phyloP scores from a whole-genome alignment of 2,113 vertebrate genomes.

The Illadopsis cleaveri region DNA sequence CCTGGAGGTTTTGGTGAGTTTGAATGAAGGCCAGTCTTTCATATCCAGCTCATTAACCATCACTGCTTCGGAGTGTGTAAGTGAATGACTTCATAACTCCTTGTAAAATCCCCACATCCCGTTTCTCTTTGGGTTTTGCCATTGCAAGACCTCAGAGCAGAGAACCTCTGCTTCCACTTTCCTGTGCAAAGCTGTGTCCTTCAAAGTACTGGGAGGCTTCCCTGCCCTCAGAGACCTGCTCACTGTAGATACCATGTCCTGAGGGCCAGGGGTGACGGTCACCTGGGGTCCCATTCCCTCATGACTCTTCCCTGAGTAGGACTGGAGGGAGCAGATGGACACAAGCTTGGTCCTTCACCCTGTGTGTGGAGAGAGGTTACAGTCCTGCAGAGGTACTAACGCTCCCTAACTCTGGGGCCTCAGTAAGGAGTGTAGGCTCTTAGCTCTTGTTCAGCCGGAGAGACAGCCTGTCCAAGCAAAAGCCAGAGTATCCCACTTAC shows the following conservation, averaged over 20 bases:
- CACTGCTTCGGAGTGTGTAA: slow-evolving; percentile 89
- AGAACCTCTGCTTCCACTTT: not conserved
- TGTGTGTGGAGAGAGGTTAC: not conserved
- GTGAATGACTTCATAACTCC: slow-evolving; percentile 45
- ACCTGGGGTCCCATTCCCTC: not conserved
- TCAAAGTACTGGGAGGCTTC: not conserved
- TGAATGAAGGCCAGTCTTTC: slow-evolving; percentile 85
- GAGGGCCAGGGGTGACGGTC: not conserved
- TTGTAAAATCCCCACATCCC: not conserved
- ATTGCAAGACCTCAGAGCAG: not conserved
- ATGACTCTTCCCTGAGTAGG: not conserved
- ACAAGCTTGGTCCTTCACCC: not conserved
- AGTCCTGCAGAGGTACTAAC: not conserved
- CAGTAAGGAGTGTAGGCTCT: not conserved
- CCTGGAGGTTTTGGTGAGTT: slow-evolving; percentile 89
- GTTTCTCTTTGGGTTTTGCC: not conserved
- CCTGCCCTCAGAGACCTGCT: not conserved
- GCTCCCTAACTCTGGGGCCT: accelerated
- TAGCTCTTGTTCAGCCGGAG: not conserved
- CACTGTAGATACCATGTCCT: not conserved
- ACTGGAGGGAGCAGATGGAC: not conserved
- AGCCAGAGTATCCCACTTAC: not conserved
- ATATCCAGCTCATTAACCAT: slow-evolving; percentile 83
- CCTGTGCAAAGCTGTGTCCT: not conserved
- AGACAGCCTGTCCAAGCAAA: not conserved